These are phyloP conservation scores for Poecilia latipinna DNA, from an alignment of 2,113 vertebrate species.

Conservation along the genomic window DNA sequence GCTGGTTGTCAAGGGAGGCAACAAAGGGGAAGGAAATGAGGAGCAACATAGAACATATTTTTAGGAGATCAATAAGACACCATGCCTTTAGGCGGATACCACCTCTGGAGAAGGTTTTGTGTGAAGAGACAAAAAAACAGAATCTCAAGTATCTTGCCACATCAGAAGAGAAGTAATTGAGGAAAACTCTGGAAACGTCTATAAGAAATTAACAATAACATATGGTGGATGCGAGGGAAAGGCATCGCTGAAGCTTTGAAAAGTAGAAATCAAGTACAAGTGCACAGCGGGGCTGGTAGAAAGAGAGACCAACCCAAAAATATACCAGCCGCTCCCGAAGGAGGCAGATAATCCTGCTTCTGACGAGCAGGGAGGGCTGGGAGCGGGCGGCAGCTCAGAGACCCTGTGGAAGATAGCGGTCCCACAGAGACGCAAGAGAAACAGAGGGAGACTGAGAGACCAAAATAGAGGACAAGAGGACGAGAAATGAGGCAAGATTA, in stretches of 20 bases:
- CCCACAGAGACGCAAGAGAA: conserved; percentile 54
- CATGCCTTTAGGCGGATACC: conserved; percentile 18
- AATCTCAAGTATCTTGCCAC: conserved; percentile 10
- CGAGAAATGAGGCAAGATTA: conserved; percentile 35
- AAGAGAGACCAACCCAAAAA: conserved; percentile 72
- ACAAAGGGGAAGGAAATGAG: conserved; percentile 13
- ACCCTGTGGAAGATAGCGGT: conserved; percentile 54
- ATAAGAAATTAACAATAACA: conserved; percentile 39
- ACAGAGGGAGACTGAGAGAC: conserved; percentile 42
- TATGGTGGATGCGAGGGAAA: conserved; percentile 40
- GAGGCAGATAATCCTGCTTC: conserved; percentile 70
- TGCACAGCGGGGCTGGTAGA: conserved; percentile 55
- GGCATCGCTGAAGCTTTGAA: conserved; percentile 28
- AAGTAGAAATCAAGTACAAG: conserved; percentile 39
- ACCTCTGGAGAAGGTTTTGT: conserved; percentile 20
- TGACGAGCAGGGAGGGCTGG: conserved; percentile 57
- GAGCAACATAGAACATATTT: conserved; percentile 42
- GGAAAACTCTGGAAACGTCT: conserved; percentile 31
- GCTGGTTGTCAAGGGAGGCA: conserved; percentile 25
- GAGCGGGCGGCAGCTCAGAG: conserved; percentile 54
- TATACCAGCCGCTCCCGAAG: conserved; percentile 65
- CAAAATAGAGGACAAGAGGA: conserved; percentile 61
- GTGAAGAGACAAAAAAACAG: conserved; percentile 7
- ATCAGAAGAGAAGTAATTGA: conserved; percentile 17
- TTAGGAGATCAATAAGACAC: conserved; percentile 17